phyloP scores from a whole-genome alignment of 2,888 invertebrate genomes.

The Xanthia icteritia region DNA sequence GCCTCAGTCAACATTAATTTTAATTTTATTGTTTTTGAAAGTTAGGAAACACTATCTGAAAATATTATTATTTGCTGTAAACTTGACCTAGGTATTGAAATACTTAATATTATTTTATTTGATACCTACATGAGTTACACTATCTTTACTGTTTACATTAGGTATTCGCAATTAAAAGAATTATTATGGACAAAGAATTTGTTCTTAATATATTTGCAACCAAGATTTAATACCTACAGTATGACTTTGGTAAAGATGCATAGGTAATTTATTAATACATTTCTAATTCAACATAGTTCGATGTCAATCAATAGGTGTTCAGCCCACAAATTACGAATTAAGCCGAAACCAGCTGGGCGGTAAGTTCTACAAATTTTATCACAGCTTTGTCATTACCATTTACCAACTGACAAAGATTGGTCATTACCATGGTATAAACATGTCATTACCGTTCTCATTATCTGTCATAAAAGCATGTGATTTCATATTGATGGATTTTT shows the following conservation, averaged over 20 bases:
- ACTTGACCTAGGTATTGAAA: neutral
- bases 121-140: neutral
- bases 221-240: neutral
- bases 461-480: constrained; percentile 44
- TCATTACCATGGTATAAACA: constrained; percentile 37
- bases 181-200: constrained; percentile 1
- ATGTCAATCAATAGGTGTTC: constrained; percentile 76
- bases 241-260: neutral
- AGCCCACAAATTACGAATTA: constrained; percentile 83
- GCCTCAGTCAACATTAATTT: neutral
- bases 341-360: constrained; percentile 82
- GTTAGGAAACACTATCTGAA: neutral
- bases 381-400: constrained; percentile 26
- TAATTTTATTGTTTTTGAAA: neutral
- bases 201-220: neutral
- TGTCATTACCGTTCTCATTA: constrained; percentile 43
- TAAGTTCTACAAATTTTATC: constrained; percentile 54
- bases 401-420: constrained; percentile 30
- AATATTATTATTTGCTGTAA: no score
- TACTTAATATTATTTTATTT: neutral
- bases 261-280: neutral
- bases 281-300: constrained; percentile 27
- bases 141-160: neutral
- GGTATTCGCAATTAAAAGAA: neutral
- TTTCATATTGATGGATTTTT: constrained; percentile 18